Conservation (phyloP, 2,797 vertebrate genomes). For the Hirundo rustica region DNA sequence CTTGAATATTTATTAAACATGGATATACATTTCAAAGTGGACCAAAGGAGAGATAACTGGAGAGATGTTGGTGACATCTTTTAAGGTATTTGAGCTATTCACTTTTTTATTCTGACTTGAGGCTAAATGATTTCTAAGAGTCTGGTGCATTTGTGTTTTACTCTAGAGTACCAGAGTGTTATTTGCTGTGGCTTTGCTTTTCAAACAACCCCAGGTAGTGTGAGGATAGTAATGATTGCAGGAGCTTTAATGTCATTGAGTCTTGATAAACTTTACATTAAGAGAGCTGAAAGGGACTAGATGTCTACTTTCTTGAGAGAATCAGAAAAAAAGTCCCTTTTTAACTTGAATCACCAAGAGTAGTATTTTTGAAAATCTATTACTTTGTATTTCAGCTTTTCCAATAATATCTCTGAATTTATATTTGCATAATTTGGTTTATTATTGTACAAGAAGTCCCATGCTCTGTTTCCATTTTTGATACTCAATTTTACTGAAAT, state of each 20-base stretch:
- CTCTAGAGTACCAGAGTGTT: not conserved
- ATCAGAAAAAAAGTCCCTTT: not conserved
- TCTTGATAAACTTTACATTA: not conserved
- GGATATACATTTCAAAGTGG: not conserved
- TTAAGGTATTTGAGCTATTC: not conserved
- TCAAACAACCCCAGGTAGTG: not conserved
- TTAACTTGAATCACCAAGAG: not conserved
- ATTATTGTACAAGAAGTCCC: not conserved
- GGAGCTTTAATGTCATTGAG: not conserved
- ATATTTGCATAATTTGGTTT: not conserved
- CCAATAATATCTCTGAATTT: not conserved
- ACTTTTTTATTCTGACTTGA: not conserved
- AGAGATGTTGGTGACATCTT: not conserved
- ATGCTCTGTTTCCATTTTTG: not conserved
- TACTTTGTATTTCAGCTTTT: not conserved
- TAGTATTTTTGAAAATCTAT: not conserved
- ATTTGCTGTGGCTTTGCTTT: not conserved
- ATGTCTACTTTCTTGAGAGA: not conserved
- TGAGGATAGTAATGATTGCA: not conserved
- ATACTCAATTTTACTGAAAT: constrained; percentile 1
- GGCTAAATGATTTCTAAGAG: not conserved
- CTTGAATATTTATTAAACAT: not conserved
- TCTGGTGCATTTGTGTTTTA: not conserved
- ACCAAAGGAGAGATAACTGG: not conserved
- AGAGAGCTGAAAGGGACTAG: not conserved